Base-by-base conservation (phyloP, 2,888 invertebrate species). In the Pseudococcus longispinus region DNA sequence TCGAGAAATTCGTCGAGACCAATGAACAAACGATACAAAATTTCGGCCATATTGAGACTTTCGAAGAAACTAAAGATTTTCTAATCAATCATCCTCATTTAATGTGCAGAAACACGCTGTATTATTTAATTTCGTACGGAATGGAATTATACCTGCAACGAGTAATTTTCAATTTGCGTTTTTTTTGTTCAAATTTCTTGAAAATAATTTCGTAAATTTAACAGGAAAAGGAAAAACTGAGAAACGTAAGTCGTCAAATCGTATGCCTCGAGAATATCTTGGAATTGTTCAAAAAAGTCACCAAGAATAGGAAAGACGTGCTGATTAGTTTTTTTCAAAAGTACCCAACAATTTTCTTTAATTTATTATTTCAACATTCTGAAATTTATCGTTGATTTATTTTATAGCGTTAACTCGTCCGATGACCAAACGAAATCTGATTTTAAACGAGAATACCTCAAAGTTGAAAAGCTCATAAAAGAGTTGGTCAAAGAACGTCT, bases 231-330 rank as follows among this genome's bases (percentile, higher is more conserved):
- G 29, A 46, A 11, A 77, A 86, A 44, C 46, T 86, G 37, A 86
- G 32, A n/a, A 51, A 6, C n/a, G 77, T 86, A 8, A 20, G 77
- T 55, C 86, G 86, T 77, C 86, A 86, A 80, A 86, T 86, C 42
- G 77, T 86, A 13, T 51, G 70, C 29, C 51, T 86, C 4, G 46
- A 70, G 29, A 74, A 86, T 51, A 32, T 86, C 32, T 42, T 86
- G 26, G 86, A 86, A 80, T 80, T 86, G 37, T 86, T 86, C 11
- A 86, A 80, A 51, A 80, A 77, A 55, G 74, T 46, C 15, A 51
- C 44, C 44, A 37, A 77, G 29, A 74, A 77, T 8, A 70, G 70
- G 4, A 55, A 86, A 51, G 86, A 86, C 2, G 44, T 86, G 13
- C 20, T 86, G 8, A 26, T 51, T 8, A 77, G 77, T 29, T 86